Conservation (phyloP, 2,113 vertebrate species). For the Daboia siamensis region DNA sequence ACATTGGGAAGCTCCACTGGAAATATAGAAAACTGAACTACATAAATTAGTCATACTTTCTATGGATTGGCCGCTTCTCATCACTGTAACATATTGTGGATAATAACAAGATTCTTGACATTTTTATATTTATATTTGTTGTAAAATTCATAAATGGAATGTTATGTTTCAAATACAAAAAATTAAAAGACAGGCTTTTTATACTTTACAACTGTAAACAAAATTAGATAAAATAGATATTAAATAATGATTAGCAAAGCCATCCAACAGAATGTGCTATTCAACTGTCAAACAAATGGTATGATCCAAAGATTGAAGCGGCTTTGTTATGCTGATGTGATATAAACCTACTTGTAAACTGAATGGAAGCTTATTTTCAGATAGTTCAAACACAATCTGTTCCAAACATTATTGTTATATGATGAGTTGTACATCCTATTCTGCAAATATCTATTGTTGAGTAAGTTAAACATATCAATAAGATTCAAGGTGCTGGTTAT, state of each 20-base stretch:
- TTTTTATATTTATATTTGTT: background rate
- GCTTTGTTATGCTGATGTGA: background rate
- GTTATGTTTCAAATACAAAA: background rate
- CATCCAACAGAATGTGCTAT: background rate
- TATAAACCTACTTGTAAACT: background rate
- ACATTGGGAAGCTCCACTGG: conserved; percentile 17
- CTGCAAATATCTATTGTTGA: background rate
- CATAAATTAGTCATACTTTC: background rate
- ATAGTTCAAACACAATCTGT: background rate
- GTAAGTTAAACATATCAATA: background rate
- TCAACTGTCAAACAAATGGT: background rate
- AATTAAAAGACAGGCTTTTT: background rate
- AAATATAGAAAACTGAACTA: background rate
- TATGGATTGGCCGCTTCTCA: background rate
- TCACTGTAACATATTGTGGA: background rate
- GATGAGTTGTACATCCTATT: background rate
- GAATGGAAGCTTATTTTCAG: background rate
- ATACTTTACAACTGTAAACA: background rate
- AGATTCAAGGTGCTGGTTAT: too few species aligned
- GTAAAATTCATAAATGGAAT: background rate
- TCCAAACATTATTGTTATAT: background rate
- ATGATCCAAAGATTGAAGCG: background rate
- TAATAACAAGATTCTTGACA: background rate
- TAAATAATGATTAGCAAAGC: background rate
- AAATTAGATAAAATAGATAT: background rate